Evolutionary conservation across 2,797 vertebrate species (phyloP), one percentile per base, ranked within the genome.

Genomic region (Clarias platycephalus): DNA sequence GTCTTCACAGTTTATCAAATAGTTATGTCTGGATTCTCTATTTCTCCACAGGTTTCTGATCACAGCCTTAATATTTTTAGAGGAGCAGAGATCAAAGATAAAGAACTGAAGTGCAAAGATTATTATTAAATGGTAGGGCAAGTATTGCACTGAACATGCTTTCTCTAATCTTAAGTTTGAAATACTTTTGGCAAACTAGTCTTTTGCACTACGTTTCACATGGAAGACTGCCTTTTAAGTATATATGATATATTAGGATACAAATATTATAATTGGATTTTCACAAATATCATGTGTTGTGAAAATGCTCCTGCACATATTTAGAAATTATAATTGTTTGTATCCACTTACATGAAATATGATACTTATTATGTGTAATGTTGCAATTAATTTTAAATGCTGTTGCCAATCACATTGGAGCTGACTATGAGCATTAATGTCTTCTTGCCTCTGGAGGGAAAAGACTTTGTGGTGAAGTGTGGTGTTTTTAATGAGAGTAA

Each of bases 1-100:
- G 31, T n/a, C 10, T 37, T 49, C 37, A 64, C 28, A 79, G 60
- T 64, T 80, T 16, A 80, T 28, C 10, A 44, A 64, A 80, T 63
- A 80, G 60, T n/a, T 28, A 4, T 5, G n/a, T 0, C n/a, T 62
- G 22, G 13, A 40, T 44, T 49, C 60, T 60, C 28, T 4, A 60
- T 44, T 13, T 49, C 72, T 55, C 44, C 63, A 18, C 12, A 75
- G 37, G 18, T 26, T 55, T 75, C 71, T 83, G 49, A 77, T 78
- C 28, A 6, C 75, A 60, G 31, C 13, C 34, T 79, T 75, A 6
- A 28, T 58, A 20, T 63, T 78, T 83, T 76, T 26, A 55, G n/a
- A 74, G 34, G 26, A 40, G 24, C 53, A 37, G 53, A 78, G 28
- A 63, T 62, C 58, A 60, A 83, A 37, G 67, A 26, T 74, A 22